These are phyloP conservation scores for Spicauda simplicius DNA, from an alignment of 2,888 invertebrate genomes.

Conservation along the genomic window DNA sequence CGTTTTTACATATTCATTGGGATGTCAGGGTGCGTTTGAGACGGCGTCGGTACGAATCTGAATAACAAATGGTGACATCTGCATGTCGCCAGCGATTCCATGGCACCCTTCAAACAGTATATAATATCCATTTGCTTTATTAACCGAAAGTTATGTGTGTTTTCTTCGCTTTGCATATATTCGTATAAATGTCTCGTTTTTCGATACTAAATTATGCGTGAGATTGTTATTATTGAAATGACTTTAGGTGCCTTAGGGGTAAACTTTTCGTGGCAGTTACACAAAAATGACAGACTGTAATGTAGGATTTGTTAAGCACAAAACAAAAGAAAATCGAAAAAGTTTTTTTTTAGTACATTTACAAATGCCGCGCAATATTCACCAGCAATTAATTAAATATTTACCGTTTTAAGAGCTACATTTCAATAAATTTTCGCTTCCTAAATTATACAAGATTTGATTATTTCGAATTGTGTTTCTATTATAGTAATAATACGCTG, in stretches of 20 bases:
- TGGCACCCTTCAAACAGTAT: constrained; percentile 56
- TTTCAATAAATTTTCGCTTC: no score
- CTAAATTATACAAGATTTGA: no score
- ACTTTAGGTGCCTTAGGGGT: neutral
- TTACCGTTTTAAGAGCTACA: no score
- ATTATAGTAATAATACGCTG: no score
- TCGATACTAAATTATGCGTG: neutral
- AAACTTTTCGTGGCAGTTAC: no score
- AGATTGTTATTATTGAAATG: neutral
- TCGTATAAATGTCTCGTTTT: constrained; percentile 1
- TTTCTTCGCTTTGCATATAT: constrained; percentile 11
- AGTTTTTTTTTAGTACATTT: no score
- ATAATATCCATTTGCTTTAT: constrained; percentile 41
- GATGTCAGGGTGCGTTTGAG: constrained; percentile 78
- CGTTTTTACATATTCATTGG: constrained; percentile 81
- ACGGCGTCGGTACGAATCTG: constrained; percentile 75
- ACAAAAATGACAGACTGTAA: no score
- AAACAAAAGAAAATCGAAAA: no score
- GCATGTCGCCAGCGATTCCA: constrained; percentile 68
- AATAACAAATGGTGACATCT: constrained; percentile 83
- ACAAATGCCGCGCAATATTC: no score
- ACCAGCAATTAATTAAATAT: no score
- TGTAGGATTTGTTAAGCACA: no score
- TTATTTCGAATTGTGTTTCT: no score
- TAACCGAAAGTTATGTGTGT: constrained; percentile 29